phyloP scores from a whole-genome alignment of 2,113 vertebrate species.

The Thymallus thymallus region DNA sequence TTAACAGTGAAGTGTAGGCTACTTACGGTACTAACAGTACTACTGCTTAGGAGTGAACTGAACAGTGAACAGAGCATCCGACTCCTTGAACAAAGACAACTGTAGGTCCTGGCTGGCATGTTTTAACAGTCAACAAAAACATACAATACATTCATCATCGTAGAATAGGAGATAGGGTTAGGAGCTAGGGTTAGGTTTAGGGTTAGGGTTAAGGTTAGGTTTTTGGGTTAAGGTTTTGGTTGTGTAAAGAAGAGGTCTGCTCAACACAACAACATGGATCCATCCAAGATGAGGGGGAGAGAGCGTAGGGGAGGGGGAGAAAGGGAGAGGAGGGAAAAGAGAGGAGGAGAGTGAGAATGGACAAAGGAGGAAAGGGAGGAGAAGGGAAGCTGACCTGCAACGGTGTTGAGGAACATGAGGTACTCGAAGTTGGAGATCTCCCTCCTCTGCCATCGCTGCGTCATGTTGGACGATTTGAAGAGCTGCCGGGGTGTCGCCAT shows the following conservation, averaged over 20 bases:
- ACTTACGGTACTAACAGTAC: neutral
- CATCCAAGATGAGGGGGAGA: neutral
- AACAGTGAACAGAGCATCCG: slow-evolving; percentile 10
- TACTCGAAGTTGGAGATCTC: slow-evolving; percentile 99
- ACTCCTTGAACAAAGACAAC: slow-evolving; percentile 58
- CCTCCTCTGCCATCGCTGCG: slow-evolving; percentile 96
- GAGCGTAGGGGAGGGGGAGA: neutral
- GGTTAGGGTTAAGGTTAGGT: too few relatives aligned
- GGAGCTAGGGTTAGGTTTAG: too few relatives aligned
- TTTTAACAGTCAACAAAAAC: slow-evolving; percentile 38
- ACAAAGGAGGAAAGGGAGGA: neutral
- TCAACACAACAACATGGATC: neutral
- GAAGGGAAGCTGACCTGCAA: slow-evolving; percentile 81
- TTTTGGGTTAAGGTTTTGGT: slow-evolving; percentile 37
- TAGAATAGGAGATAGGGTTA: slow-evolving; percentile 24
- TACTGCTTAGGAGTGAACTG: slow-evolving; percentile 26
- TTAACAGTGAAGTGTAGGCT: slow-evolving; percentile 40
- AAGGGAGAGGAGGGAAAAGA: neutral
- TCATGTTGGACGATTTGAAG: slow-evolving; percentile 99
- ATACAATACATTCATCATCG: slow-evolving; percentile 49
- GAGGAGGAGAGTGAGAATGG: neutral
- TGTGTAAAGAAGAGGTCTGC: slow-evolving; percentile 26
- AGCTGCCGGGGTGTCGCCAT: slow-evolving; percentile 92
- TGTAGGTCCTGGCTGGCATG: slow-evolving; percentile 34
- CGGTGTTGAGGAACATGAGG: slow-evolving; percentile 98